These are phyloP conservation scores for Agrochola lychnidis DNA, from an alignment of 2,888 invertebrate species.

Conservation along the genomic window DNA sequence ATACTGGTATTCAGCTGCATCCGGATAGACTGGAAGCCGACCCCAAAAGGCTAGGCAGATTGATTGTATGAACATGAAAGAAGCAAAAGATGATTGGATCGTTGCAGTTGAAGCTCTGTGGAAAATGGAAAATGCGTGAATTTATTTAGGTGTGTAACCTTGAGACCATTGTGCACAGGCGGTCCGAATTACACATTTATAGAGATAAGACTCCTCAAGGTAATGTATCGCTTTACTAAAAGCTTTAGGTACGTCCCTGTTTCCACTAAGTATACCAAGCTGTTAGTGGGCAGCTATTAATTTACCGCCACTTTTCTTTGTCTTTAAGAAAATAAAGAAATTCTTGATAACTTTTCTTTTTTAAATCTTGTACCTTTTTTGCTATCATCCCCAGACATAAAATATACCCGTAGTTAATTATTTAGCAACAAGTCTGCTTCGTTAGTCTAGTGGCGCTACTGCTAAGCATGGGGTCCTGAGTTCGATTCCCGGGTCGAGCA, in stretches of 20 bases:
- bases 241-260: slow-evolving; percentile 26
- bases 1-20: too few species aligned
- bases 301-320: slow-evolving; percentile 21
- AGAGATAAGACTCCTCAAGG: slow-evolving; percentile 11
- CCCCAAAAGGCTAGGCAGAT: too few species aligned
- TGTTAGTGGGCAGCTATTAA: slow-evolving; percentile 23
- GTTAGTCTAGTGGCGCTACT: too few species aligned
- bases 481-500: too few species aligned
- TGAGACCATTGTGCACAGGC: not conserved
- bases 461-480: too few species aligned
- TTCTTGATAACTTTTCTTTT: not conserved
- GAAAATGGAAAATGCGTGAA: too few species aligned
- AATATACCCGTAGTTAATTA: not conserved
- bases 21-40: too few species aligned
- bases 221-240: slow-evolving; percentile 49
- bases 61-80: too few species aligned
- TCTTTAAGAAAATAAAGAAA: slow-evolving; percentile 19
- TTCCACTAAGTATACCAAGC: not conserved
- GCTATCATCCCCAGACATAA: not conserved
- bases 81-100: not conserved
- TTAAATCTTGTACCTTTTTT: not conserved
- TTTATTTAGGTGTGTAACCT: not conserved
- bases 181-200: slow-evolving; percentile 30
- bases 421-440: not conserved
- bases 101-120: not conserved